Base-by-base conservation (phyloP, 2,797 vertebrate genomes). In the Xyrichtys novacula region DNA sequence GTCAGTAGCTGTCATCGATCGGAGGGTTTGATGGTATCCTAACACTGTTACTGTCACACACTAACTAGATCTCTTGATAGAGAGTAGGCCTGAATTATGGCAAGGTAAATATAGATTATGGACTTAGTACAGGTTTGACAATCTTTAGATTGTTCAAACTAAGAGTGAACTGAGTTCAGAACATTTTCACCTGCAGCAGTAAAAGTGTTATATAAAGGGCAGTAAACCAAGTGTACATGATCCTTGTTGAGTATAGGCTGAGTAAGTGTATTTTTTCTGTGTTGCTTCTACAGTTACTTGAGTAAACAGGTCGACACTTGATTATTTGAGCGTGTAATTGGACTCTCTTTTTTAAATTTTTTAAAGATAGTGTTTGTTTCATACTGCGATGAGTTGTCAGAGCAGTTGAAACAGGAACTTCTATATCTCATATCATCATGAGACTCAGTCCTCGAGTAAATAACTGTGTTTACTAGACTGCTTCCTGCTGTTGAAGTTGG, bases 1-100 rank as follows among this genome's bases (percentile, higher is more conserved):
- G 98, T 99, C 84, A 61, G 87, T 72, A 40, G 25, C 58, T 22
- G 23, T 55, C 1, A 32, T 40, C 14, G 2, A 7, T 4, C 17
- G 9, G 2, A 50, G 23, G 8, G 58, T 36, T 60, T 23, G 19
- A 36, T 60, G 28, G 34, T 26, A 55, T 29, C 0, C 10, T 4
- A 20, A 22, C 31, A 34, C 34, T 28, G 11, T 44, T 11, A 19
- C 3, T 31, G 20, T 46, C 32, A 57, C n/a, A 58, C 9, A 19
- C 8, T 11, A 44, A 50, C n/a, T 9, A 26, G 3, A 22, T 23
- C 42, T 49, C 20, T 8, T 55, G 4, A 39, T 16, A 7, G 42
- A n/a, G 36, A 19, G 17, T 46, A 14, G 25, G 11, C 9, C 22
- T 52, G 19, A 34, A 44, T 9, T 7, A 19, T 28, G n/a, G 22